Evolutionary conservation across 2,888 invertebrate species (phyloP).

Genomic region (Frankliniella intonsa): DNA sequence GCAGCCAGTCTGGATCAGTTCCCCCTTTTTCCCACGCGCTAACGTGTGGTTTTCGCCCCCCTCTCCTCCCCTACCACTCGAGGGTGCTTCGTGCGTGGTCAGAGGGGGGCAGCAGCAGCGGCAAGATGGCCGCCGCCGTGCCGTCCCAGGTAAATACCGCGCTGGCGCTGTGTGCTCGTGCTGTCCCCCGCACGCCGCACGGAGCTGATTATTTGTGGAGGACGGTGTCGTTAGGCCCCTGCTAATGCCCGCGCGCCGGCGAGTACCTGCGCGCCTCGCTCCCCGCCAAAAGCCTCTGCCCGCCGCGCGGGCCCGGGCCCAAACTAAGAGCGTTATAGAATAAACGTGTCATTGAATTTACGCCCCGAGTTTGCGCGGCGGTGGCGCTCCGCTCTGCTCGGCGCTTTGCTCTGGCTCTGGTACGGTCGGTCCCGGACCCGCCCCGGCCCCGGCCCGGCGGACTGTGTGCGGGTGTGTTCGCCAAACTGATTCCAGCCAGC

Average conservation of each 20-base stretch:
- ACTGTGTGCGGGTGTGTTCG: neutral
- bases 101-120: too few species aligned
- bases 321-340: constrained; percentile 4
- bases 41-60: neutral
- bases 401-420: neutral
- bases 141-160: neutral
- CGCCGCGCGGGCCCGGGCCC: neutral
- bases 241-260: neutral
- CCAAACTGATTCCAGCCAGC: constrained; percentile 17
- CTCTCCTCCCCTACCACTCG: too few species aligned
- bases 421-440: too few species aligned
- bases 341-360: constrained; percentile 22
- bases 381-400: too few species aligned
- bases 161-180: neutral
- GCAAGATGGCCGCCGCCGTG: too few species aligned
- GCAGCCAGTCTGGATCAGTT: constrained; percentile 9
- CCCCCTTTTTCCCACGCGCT: neutral
- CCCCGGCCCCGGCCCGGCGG: too few species aligned
- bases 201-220: too few species aligned
- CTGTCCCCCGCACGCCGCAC: neutral
- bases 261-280: neutral
- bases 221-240: too few species aligned
- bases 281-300: neutral
- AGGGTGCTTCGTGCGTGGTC: too few species aligned
- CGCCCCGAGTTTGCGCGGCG: neutral